Evolutionary conservation across 2,797 vertebrate genomes (phyloP), one percentile per base, ranked within the genome.

Genomic region (Chromobotia macracanthus): DNA sequence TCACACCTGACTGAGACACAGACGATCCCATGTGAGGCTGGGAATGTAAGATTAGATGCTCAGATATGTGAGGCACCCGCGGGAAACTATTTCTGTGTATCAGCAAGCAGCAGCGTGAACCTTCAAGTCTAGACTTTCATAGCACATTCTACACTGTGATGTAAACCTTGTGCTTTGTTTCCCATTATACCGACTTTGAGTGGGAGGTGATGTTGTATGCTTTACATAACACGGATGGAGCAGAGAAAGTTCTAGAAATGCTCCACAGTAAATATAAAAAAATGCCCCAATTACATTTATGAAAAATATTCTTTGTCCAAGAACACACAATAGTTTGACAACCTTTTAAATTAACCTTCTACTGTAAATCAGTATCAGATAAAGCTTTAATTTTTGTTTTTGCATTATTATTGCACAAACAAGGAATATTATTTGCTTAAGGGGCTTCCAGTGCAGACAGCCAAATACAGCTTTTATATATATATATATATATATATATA

Each of bases 231-330:
- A 11, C 15, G 15, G 31, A 21, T 31, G 5, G 46, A 75, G 25
- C 23, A 18, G 5, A 15, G 5, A 15, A 61, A 48, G 9, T 11
- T 41, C 12, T 3, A 9, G 55, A 23, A 75, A 41, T 15, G n/a
- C 8, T 56, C 31, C 3, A 56, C 73, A 38, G 19, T 44, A 61
- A 75, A 66, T 75, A 75, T 55, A 25, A 66, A 66, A n/a, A n/a
- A n/a, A 35, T 35, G 13, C 31, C 67, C 16, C 48, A 31, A 25
- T 35, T 13, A 53, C 12, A 31, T 2, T n/a, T 69, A 25, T 5
- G 1, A 48, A 2, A 13, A 8, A n/a, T 18, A 51, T 56, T 1
- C 16, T 53, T 13, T 0, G 28, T n/a, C n/a, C n/a, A n/a, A n/a
- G n/a, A n/a, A n/a, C n/a, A n/a, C n/a, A n/a, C n/a, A n/a, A n/a